Evolutionary conservation across 2,888 invertebrate species (phyloP), one percentile per base, ranked within the genome.

Genomic region (Dicyrtoma fusca): DNA sequence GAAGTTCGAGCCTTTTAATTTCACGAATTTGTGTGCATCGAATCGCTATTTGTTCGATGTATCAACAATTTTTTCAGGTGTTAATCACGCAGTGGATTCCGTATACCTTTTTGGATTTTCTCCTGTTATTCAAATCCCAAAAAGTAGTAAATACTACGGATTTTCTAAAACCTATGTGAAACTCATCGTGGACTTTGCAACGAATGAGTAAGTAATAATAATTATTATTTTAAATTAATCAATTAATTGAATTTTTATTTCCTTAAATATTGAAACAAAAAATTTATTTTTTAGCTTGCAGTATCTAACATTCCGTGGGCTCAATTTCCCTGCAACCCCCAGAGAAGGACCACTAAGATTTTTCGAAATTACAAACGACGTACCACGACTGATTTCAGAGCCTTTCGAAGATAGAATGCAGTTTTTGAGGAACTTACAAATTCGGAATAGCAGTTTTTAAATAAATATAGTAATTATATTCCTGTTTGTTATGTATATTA

Each of bases 141-240:
- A 4, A 34, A 17, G 4, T 6, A 42, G 19, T 34, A 61, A 23
- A 8, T n/a, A 5, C 23, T 59, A 59, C 59, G 23, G 14, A 23
- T 26, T 26, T 59, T 59, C 59, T 2, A 59, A 25, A 26, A 13
- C 11, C 26, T 59, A 26, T 14, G 59, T 59, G 14, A 59, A 59
- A 13, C 23, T 59, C 13, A 8, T 59, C 3, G 59, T 26, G 2
- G 59, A 59, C 26, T 66, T 66, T 53, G 25, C 53, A 34, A 34
- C 17, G 6, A 25, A 14, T 47, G 25, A 23, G 64, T 64, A 45
- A 8, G 57, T 10, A 4, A 25, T 14, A 19, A 3, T 34, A 34
- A 5, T 34, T 8, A 34, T 34, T 34, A 34, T 34, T 34, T 34
- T n/a, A n/a, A n/a, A n/a, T n/a, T n/a, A n/a, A 34, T 34, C 8